These are phyloP conservation scores for Zygothrica quintamaculata DNA, from an alignment of 2,888 invertebrate species.

Conservation along the genomic window DNA sequence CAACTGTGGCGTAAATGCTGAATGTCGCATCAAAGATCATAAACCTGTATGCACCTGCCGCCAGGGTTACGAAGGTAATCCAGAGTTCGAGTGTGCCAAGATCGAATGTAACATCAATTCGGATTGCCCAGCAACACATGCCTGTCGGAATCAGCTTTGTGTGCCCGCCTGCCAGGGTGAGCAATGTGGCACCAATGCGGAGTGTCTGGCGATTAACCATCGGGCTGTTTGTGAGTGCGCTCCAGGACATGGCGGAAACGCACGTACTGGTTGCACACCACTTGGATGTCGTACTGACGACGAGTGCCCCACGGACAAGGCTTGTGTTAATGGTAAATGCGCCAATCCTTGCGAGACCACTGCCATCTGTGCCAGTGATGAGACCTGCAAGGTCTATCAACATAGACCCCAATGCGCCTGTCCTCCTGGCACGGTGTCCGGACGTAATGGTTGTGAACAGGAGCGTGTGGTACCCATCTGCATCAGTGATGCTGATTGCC, in stretches of 20 bases:
- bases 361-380: slow-evolving; percentile 89
- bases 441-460: slow-evolving; percentile 87
- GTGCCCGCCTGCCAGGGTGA: slow-evolving; percentile 91
- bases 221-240: slow-evolving; percentile 93
- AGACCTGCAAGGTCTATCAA: slow-evolving; percentile 90
- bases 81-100: slow-evolving; percentile 91
- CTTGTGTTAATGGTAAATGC: slow-evolving; percentile 93
- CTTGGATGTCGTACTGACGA: slow-evolving; percentile 91
- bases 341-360: slow-evolving; percentile 89
- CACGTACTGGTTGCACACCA: slow-evolving; percentile 90
- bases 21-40: slow-evolving; percentile 93
- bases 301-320: slow-evolving; percentile 92
- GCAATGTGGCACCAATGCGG: slow-evolving; percentile 91
- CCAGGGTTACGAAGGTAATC: slow-evolving; percentile 93
- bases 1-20: slow-evolving; percentile 92
- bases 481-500: slow-evolving; percentile 92
- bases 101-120: slow-evolving; percentile 90
- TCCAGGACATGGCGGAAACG: slow-evolving; percentile 92
- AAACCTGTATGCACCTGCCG: slow-evolving; percentile 94
- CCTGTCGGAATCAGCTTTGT: slow-evolving; percentile 93
- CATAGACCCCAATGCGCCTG: slow-evolving; percentile 93
- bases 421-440: slow-evolving; percentile 90
- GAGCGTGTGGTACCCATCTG: slow-evolving; percentile 87
- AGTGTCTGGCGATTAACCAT: slow-evolving; percentile 92
- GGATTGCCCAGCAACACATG: slow-evolving; percentile 92